Percentiles rank a stretch among this genome's conserved stretches.
phyloP scores from a whole-genome alignment of 2,113 vertebrate genomes.

The Gobius niger region DNA sequence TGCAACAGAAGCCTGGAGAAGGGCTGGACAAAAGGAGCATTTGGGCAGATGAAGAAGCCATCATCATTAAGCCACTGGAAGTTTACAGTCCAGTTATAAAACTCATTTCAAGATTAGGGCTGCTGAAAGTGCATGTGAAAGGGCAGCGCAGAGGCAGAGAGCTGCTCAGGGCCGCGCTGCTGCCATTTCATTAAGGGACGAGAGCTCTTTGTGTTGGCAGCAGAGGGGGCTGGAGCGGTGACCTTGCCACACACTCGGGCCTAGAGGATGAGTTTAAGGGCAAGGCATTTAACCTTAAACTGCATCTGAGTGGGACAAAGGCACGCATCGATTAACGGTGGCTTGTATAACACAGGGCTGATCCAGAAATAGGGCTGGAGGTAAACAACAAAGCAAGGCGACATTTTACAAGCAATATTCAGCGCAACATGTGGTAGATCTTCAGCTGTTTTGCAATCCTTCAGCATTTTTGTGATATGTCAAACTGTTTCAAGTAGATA shows the following conservation, averaged over 20 bases:
- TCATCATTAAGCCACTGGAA: conserved; percentile 91
- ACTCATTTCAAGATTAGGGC: conserved; percentile 79
- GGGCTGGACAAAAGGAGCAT: conserved; percentile 87
- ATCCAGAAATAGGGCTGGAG: conserved; percentile 23
- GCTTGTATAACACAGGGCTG: conserved; percentile 14
- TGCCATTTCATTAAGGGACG: conserved; percentile 72
- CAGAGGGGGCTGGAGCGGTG: conserved; percentile 68
- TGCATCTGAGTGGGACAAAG: conserved; percentile 68
- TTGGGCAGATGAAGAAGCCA: conserved; percentile 95
- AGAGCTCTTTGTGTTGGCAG: conserved; percentile 71
- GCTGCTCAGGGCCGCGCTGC: conserved; percentile 41
- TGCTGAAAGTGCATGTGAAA: conserved; percentile 68
- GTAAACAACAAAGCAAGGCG: too few species aligned
- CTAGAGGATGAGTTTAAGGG: conserved; percentile 75
- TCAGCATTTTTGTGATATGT: too few species aligned
- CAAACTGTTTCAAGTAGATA: too few species aligned
- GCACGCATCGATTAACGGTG: conserved; percentile 29
- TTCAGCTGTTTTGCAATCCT: too few species aligned
- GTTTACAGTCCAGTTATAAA: conserved; percentile 87
- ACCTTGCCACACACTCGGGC: conserved; percentile 77
- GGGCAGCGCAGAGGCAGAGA: conserved; percentile 56
- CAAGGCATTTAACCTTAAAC: conserved; percentile 81
- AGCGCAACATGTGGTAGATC: too few species aligned
- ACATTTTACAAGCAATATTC: too few species aligned
- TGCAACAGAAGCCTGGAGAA: conserved; percentile 37